Percentiles rank a stretch among this genome's conserved stretches.
Conservation (phyloP, 2,888 invertebrate species). For the Gibbula magus region DNA sequence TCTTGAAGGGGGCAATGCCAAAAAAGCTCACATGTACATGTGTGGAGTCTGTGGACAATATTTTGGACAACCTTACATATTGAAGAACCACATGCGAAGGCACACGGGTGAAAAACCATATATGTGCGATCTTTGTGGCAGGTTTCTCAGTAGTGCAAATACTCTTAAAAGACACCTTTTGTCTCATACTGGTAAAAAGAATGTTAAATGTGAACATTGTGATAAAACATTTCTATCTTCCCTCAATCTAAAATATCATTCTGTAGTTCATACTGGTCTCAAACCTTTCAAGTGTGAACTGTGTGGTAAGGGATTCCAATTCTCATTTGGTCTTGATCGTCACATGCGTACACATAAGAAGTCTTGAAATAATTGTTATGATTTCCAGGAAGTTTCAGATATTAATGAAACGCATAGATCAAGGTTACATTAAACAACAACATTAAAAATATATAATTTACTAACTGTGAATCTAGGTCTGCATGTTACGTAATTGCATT, state of each 20-base stretch:
- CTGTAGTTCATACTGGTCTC: constrained; percentile 19
- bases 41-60: constrained; percentile 12
- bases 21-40: constrained; percentile 17
- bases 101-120: constrained; percentile 23
- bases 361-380: neutral
- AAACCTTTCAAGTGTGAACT: constrained; percentile 23
- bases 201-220: constrained; percentile 23
- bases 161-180: neutral
- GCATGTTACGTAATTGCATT: no score
- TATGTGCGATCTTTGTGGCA: constrained; percentile 30
- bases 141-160: neutral
- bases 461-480: no score
- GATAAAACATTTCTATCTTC: neutral
- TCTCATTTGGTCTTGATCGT: neutral
- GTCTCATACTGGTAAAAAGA: constrained; percentile 4
- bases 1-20: neutral
- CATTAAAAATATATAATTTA: no score
- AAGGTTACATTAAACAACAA: no score
- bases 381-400: no score
- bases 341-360: neutral
- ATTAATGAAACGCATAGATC: no score
- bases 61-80: neutral
- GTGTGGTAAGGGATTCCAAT: constrained; percentile 14
- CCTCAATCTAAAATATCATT: constrained; percentile 7
- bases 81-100: neutral